Evolutionary conservation across 2,113 vertebrate species (phyloP).

Genomic region (Mastomys natalensis): DNA sequence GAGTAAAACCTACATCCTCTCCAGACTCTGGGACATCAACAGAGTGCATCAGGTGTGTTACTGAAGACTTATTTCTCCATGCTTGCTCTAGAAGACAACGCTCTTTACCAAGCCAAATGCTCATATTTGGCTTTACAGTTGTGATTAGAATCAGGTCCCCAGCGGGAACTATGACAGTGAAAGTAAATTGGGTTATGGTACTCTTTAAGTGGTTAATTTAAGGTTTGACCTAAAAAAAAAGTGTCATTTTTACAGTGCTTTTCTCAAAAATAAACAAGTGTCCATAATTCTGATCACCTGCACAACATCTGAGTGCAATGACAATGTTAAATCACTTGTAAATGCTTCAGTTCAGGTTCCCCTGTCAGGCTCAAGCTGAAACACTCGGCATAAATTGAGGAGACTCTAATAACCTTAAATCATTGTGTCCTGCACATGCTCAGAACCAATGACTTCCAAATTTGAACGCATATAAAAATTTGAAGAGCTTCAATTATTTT

Average conservation of each 20-base stretch:
- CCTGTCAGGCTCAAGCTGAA: conserved; percentile 84
- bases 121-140: conserved; percentile 48
- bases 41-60: conserved; percentile 42
- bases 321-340: conserved; percentile 85
- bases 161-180: conserved; percentile 33
- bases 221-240: too few relatives aligned
- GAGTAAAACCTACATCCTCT: neutral
- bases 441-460: conserved; percentile 87
- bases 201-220: conserved; percentile 79
- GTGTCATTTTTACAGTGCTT: conserved; percentile 47
- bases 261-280: neutral
- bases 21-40: neutral
- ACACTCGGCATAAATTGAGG: conserved; percentile 85
- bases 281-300: conserved; percentile 82
- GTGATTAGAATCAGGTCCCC: conserved; percentile 40
- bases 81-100: neutral
- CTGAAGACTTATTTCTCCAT: conserved; percentile 38
- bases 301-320: conserved; percentile 83
- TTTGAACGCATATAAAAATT: conserved; percentile 90
- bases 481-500: conserved; percentile 92
- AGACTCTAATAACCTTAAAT: conserved; percentile 87
- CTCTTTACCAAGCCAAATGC: conserved; percentile 51
- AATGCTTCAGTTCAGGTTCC: conserved; percentile 81
- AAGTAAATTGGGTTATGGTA: conserved; percentile 53
- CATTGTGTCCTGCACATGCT: conserved; percentile 86